Evolutionary conservation across 2,888 invertebrate species (phyloP).

Genomic region (Agonum fuliginosum): DNA sequence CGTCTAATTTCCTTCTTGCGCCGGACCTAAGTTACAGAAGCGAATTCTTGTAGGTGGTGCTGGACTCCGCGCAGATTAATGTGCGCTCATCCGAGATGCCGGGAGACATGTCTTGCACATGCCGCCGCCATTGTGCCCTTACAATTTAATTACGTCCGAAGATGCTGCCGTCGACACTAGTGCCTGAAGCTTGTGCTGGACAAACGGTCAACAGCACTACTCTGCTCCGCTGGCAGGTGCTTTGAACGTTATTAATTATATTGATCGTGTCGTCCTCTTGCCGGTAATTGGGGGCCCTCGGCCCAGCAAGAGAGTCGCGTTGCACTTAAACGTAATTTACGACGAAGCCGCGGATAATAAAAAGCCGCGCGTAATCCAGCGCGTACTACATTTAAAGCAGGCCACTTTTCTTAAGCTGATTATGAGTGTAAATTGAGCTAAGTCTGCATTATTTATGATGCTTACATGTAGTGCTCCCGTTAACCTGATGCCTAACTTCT

Average conservation of each 20-base stretch:
- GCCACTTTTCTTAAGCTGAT: constrained; percentile 74
- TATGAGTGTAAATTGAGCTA: constrained; percentile 74
- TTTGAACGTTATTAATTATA: constrained; percentile 51
- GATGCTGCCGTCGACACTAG: background rate
- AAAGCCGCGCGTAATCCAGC: constrained; percentile 70
- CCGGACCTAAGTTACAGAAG: constrained; percentile 66
- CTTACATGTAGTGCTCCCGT: constrained; percentile 70
- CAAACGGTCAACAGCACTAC: constrained; percentile 22
- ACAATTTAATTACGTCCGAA: constrained; percentile 59
- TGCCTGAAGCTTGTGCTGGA: background rate
- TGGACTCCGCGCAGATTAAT: constrained; percentile 60
- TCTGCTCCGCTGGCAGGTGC: constrained; percentile 3
- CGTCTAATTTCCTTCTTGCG: constrained; percentile 68
- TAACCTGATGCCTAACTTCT: constrained; percentile 58
- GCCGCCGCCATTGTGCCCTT: constrained; percentile 52
- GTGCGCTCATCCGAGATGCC: constrained; percentile 67
- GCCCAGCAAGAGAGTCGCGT: constrained; percentile 20
- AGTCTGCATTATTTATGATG: constrained; percentile 73
- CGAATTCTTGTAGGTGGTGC: constrained; percentile 70
- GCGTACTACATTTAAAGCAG: constrained; percentile 72
- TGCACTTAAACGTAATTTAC: constrained; percentile 69
- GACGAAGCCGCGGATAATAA: constrained; percentile 66
- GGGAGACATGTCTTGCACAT: constrained; percentile 57
- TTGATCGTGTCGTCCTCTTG: constrained; percentile 29
- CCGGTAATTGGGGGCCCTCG: constrained; percentile 49